A percentile compares a stretch with the other conserved stretches of the same genome.
Evolutionary conservation across 2,888 invertebrate genomes (phyloP).

Genomic region (Molanna angustata): DNA sequence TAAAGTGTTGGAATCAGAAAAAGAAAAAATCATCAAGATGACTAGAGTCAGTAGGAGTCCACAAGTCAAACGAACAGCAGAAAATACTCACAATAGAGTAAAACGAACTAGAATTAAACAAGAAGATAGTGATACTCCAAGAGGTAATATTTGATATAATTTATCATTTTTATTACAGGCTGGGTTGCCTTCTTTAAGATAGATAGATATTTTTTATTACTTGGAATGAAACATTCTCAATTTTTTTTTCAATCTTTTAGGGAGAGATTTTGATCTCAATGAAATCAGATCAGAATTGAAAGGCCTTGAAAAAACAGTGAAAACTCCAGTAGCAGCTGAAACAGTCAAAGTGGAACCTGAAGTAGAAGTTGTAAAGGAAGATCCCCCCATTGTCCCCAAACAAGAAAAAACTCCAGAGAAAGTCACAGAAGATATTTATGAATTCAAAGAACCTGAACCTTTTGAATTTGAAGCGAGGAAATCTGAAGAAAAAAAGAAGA

Average conservation of each 20-base stretch:
- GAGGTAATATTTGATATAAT: constrained; percentile 16
- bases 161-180: background rate
- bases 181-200: background rate
- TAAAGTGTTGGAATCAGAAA: constrained; percentile 11
- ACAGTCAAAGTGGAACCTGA: constrained; percentile 43
- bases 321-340: constrained; percentile 45
- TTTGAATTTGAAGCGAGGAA: constrained; percentile 76
- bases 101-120: constrained; percentile 28
- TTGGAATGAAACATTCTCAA: too few relatives aligned
- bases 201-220: background rate
- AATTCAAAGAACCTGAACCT: constrained; percentile 87
- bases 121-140: constrained; percentile 26
- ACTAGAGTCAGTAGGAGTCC: constrained; percentile 26
- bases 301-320: constrained; percentile 66
- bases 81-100: constrained; percentile 25
- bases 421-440: constrained; percentile 70
- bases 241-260: constrained; percentile 45
- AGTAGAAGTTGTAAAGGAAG: constrained; percentile 15
- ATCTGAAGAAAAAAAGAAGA: constrained; percentile 51
- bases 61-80: constrained; percentile 24
- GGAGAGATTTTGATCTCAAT: constrained; percentile 78
- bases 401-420: constrained; percentile 48
- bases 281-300: constrained; percentile 83
- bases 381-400: constrained; percentile 19
- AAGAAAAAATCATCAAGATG: constrained; percentile 21